These are phyloP conservation scores for Channa striata DNA, from an alignment of 2,797 vertebrate species.

Conservation along the genomic window DNA sequence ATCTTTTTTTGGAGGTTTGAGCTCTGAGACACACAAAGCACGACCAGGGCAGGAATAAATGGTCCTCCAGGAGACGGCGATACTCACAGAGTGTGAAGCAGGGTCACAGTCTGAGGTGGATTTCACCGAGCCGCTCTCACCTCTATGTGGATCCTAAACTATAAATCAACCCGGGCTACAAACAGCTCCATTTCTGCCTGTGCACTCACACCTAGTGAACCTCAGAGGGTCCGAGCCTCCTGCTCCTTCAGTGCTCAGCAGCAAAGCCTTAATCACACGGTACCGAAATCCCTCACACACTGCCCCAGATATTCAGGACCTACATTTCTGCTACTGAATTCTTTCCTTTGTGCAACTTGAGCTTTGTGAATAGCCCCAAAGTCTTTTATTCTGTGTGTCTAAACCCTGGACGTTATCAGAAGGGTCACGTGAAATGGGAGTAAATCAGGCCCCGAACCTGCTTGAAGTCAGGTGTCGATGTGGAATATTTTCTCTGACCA, in stretches of 20 bases:
- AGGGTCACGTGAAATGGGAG: constrained; percentile 67
- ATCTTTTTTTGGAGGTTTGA: constrained; percentile 42
- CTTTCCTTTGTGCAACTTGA: constrained; percentile 63
- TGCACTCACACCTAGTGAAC: no score
- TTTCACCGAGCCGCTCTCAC: no score
- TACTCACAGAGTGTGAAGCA: constrained; percentile 34
- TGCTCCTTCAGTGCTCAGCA: constrained; percentile 46
- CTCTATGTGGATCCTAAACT: no score
- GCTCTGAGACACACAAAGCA: background rate
- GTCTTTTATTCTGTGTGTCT: constrained; percentile 22
- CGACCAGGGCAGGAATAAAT: constrained; percentile 42
- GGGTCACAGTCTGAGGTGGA: constrained; percentile 3
- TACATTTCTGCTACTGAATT: constrained; percentile 54
- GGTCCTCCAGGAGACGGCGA: constrained; percentile 35
- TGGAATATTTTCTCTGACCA: constrained; percentile 51
- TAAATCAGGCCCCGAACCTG: constrained; percentile 66
- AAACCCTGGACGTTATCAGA: constrained; percentile 49
- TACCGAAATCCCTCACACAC: constrained; percentile 65
- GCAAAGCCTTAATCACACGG: constrained; percentile 68
- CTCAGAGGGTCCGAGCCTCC: background rate
- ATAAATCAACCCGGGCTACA: constrained; percentile 36
- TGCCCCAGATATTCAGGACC: constrained; percentile 46
- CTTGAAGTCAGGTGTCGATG: constrained; percentile 61
- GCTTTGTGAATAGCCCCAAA: constrained; percentile 41
- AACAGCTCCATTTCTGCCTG: no score